Conservation (phyloP, 1,140 invertebrate species). For the Magallana angulata region DNA sequence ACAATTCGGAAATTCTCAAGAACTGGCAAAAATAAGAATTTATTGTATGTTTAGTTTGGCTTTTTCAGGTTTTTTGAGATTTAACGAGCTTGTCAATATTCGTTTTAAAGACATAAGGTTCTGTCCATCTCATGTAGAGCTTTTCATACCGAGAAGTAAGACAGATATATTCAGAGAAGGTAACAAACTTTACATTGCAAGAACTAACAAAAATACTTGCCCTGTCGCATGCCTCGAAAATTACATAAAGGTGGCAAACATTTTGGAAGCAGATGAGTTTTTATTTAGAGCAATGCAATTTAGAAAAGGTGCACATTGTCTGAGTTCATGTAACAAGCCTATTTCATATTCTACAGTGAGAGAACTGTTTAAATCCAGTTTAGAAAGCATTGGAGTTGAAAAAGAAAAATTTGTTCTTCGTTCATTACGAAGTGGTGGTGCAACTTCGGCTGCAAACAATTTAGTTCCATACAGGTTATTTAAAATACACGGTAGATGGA, state of each 20-base stretch:
- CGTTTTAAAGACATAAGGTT: conserved; percentile 33
- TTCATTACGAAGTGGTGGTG: too few species aligned
- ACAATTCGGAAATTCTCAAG: neutral
- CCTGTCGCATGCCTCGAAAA: conserved; percentile 1
- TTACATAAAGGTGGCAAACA: too few species aligned
- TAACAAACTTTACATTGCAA: conserved; percentile 33
- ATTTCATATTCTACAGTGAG: neutral
- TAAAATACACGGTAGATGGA: too few species aligned
- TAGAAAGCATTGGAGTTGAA: too few species aligned
- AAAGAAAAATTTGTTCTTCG: too few species aligned
- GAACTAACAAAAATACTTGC: neutral
- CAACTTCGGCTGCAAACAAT: too few species aligned
- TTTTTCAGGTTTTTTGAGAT: neutral
- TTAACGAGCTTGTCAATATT: conserved; percentile 26
- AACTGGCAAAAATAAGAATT: neutral
- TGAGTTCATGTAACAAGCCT: neutral
- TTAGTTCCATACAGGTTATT: too few species aligned
- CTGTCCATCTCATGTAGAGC: neutral
- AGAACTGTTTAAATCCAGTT: neutral
- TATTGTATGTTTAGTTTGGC: neutral
- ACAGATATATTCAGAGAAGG: conserved; percentile 28
- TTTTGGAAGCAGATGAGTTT: neutral
- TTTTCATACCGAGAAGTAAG: conserved; percentile 33
- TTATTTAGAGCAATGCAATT: neutral
- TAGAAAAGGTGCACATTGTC: neutral